Evolutionary conservation across 2,113 vertebrate genomes (phyloP), one percentile per base, ranked within the genome.

Genomic region (Speoplatyrhinus poulsoni): DNA sequence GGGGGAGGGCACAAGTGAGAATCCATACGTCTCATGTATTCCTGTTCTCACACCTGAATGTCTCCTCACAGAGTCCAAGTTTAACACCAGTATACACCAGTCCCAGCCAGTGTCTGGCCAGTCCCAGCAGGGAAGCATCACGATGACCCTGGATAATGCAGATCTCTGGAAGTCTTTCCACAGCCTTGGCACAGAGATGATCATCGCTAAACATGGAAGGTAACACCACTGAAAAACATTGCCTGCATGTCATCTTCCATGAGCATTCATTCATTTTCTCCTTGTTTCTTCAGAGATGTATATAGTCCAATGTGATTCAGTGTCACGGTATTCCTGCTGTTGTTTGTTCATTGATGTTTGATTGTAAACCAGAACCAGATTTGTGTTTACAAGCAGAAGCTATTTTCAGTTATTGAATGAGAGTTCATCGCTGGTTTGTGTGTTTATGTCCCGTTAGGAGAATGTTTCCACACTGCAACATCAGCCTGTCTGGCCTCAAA

Each of bases 171-270:
- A 90, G 77, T 91, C 93, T 65, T 96, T 96, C 57, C 87, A 94
- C 66, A 86, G 83, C 68, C 84, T 90, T 2, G 93, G 93, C 41
- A 95, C 95, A 0, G 95, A 96, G 82, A 96, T 96, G 95, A 93
- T 96, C 62, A 94, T 96, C 77, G 95, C 93, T 66, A 96, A 95
- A 58, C 92, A 94, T 0, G 94, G 94, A 81, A 90, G 95, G 94
- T 94, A 88, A 89, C 47, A 13, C 83, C 61, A 62, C 2, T 11
- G 48, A 36, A 9, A 54, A 12, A 15, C 12, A 3, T 54, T 16
- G 15, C 53, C 12, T n/a, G 12, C 11, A 54, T 8, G 6, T 7
- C 15, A 54, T 54, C 15, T 54, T 54, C 2, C 2, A 26, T 2
- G 19, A 26, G 19, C 19, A 26, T 26, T 26, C 19, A 26, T 26